phyloP scores from a whole-genome alignment of 2,888 invertebrate species.

The Arge pagana region DNA sequence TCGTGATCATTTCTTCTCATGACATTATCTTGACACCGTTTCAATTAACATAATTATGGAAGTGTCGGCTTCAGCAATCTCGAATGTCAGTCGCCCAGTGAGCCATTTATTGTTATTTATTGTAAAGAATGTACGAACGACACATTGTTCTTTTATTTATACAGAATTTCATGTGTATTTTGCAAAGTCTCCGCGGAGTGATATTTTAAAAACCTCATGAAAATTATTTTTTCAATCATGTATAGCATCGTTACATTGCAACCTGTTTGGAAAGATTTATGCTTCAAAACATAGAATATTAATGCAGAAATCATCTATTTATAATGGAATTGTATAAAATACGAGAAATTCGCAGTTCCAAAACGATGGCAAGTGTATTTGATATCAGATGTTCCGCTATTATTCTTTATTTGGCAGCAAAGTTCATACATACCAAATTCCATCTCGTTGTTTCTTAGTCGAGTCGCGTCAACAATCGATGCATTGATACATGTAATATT shows the following conservation, averaged over 20 bases:
- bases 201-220: constrained; percentile 13
- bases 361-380: neutral
- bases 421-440: neutral
- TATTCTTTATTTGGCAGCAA: neutral
- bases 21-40: constrained; percentile 13
- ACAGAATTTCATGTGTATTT: constrained; percentile 9
- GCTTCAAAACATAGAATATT: neutral
- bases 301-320: too few species aligned
- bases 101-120: constrained; percentile 15
- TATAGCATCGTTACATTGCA: constrained; percentile 2
- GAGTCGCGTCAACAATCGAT: too few species aligned
- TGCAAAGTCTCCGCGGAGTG: too few species aligned
- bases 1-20: constrained; percentile 6
- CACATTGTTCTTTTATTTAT: constrained; percentile 12
- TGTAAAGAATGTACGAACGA: constrained; percentile 8
- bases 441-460: too few species aligned
- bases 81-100: constrained; percentile 15
- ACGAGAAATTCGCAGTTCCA: too few species aligned
- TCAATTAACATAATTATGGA: constrained; percentile 13
- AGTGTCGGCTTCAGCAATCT: constrained; percentile 8
- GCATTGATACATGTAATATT: constrained; percentile 2
- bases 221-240: constrained; percentile 17
- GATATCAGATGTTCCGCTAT: neutral
- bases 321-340: too few species aligned
- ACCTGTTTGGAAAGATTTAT: constrained; percentile 10